phyloP scores from a whole-genome alignment of 1,140 invertebrate species.

The Platyscapa corneri region DNA sequence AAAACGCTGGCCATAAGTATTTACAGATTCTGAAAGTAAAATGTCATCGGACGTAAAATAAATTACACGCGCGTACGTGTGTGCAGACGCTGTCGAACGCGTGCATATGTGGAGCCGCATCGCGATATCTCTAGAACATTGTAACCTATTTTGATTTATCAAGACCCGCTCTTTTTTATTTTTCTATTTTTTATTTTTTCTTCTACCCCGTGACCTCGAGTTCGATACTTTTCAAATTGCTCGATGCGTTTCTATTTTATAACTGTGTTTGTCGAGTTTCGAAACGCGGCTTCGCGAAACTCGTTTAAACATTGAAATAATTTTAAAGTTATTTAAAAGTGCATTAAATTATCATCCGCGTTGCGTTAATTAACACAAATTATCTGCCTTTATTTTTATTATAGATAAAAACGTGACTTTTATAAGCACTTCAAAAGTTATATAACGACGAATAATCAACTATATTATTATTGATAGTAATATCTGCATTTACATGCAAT shows the following conservation, averaged over 20 bases:
- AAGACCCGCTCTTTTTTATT: neutral
- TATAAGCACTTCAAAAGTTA: neutral
- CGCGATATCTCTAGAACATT: neutral
- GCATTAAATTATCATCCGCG: neutral
- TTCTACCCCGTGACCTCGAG: neutral
- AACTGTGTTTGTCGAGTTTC: neutral
- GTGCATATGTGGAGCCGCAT: no score
- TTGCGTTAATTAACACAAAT: neutral
- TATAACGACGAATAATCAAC: neutral
- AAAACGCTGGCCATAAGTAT: no score
- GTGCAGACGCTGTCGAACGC: neutral
- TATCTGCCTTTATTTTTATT: neutral
- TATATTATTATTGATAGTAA: neutral
- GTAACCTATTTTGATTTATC: slow-evolving; percentile 20
- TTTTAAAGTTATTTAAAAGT: neutral
- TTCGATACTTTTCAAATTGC: neutral
- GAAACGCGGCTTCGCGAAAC: neutral
- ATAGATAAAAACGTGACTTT: slow-evolving; percentile 4
- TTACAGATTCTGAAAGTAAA: no score
- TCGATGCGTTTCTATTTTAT: neutral
- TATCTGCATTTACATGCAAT: neutral
- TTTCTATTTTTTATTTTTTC: slow-evolving; percentile 1
- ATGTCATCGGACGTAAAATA: neutral
- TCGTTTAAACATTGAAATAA: neutral
- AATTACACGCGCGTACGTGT: neutral